Conservation (phyloP, 2,797 vertebrate species). For the Pterois miles region DNA sequence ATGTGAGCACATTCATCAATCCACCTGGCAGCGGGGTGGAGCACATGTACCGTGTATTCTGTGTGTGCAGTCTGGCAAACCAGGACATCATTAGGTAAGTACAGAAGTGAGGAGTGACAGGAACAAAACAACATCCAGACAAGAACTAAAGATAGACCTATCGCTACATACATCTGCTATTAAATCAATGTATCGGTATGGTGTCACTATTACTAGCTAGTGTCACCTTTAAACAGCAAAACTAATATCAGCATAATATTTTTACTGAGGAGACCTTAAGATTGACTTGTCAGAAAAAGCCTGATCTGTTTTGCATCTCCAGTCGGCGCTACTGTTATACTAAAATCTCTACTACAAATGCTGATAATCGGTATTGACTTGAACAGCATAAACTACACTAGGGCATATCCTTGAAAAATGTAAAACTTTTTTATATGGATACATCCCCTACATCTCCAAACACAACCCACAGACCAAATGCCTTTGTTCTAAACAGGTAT, state of each 20-base stretch:
- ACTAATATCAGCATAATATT: neutral
- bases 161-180: neutral
- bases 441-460: neutral
- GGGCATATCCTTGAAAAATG: neutral
- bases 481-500: neutral
- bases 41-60: constrained; percentile 29
- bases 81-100: constrained; percentile 23
- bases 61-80: constrained; percentile 43
- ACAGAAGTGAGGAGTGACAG: constrained; percentile 32
- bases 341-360: neutral
- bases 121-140: constrained; percentile 31
- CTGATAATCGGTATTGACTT: neutral
- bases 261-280: neutral
- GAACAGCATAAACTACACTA: neutral
- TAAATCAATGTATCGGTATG: neutral
- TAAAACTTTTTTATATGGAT: neutral
- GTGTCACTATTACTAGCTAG: neutral
- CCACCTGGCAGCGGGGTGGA: constrained; percentile 52
- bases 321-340: neutral
- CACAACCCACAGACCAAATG: neutral
- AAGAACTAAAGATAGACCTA: constrained; percentile 4
- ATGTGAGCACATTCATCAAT: constrained; percentile 46
- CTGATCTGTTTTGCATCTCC: neutral
- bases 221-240: neutral
- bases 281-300: neutral